Evolutionary conservation across 1,140 invertebrate genomes (phyloP).

Genomic region (Steinernema feltiae): DNA sequence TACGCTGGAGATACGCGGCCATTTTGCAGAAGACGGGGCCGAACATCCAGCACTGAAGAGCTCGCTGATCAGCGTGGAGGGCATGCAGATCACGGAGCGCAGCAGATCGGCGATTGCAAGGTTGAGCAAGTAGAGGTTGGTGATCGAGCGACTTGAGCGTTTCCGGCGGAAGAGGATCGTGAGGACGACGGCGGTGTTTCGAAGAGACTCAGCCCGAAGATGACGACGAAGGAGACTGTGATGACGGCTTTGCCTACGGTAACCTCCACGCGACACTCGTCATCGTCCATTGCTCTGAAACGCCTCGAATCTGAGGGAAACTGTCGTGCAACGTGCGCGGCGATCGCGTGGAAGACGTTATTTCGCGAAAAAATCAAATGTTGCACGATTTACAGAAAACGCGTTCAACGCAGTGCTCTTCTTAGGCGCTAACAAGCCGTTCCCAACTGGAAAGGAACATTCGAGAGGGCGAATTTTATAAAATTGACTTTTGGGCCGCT

Average conservation of each 20-base stretch:
- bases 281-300: not conserved
- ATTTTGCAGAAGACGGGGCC: conserved; percentile 40
- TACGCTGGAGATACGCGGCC: conserved; percentile 40
- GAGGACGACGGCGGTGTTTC: conserved; percentile 3
- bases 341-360: no score
- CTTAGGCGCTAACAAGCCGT: no score
- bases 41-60: conserved; percentile 38
- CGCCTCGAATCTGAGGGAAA: not conserved
- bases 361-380: not conserved
- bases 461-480: no score
- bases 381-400: no score
- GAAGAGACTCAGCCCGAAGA: not conserved
- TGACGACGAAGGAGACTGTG: conserved; percentile 1
- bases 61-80: conserved; percentile 33
- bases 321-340: not conserved
- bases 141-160: conserved; percentile 25
- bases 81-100: conserved; percentile 36
- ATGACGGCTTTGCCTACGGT: not conserved
- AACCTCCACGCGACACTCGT: conserved; percentile 7
- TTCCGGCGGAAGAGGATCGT: not conserved
- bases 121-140: conserved; percentile 38
- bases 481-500: no score
- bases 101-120: conserved; percentile 37
- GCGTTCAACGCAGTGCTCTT: no score
- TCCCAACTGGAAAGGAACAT: no score